Evolutionary conservation across 1,140 invertebrate genomes (phyloP), one percentile per base, ranked within the genome.

Genomic region (Cydia splendana): DNA sequence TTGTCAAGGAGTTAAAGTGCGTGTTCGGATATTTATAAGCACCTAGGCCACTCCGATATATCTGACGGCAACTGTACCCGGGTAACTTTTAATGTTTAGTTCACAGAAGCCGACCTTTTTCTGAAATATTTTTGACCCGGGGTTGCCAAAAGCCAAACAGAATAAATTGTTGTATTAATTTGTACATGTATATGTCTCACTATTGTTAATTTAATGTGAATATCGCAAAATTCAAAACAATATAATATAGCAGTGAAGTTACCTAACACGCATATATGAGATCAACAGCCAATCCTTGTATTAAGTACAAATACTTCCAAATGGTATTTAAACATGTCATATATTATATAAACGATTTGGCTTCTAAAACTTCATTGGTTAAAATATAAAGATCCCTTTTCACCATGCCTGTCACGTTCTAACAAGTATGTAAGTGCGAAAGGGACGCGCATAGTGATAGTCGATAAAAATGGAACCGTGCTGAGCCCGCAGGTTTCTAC

Each of bases 241-340:
- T 51, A 15, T 51, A 15, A 51, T 51, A 28, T 30, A 71, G 13
- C 4, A 51, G 24, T 74, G 73, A 45, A 79, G n/a, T 76, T 28
- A 51, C 42, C 24, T 28, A 57, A 24, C 71, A 71, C 69, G 75
- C 77, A 77, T 30, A 74, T 53, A 85, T 82, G 84, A 85, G 84
- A 85, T 85, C 84, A 85, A 74, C 77, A 80, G 80, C 80, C 80
- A 82, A 85, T 85, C 34, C 28, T 67, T 74, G 74, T 67, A 78
- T 80, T 80, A 82, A 82, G 81, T 80, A 82, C 81, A 78, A 69
- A 69, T 69, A 69, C 65, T 57, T 57, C n/a, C 6, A 51, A 51
- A 51, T 18, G 53, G n/a, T 57, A 57, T 57, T 57, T 4, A 57
- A 18, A 57, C n/a, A 57, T 51, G 4, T 15, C 7, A 24, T 24